Evolutionary conservation across 2,113 vertebrate species (phyloP), one percentile per base, ranked within the genome.

Genomic region (Bubo bubo): DNA sequence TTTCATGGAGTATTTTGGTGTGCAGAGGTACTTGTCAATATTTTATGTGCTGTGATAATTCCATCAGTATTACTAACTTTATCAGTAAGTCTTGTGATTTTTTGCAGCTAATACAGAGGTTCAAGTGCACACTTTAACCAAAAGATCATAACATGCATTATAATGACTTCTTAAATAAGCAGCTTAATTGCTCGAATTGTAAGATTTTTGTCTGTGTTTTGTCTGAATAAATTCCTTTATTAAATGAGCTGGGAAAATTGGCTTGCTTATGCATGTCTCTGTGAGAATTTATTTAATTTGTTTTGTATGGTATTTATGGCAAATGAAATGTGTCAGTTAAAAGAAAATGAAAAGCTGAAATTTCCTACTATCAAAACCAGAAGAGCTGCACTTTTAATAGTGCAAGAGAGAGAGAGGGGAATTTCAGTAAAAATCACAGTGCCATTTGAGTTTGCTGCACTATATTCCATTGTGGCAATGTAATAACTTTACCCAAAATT

Each of bases 201-300:
- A 83, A 96, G 52, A 39, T 63, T 90, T 88, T 56, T 90, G 68
- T 71, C 64, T 81, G 12, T 89, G 62, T 86, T 93, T 93, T 67
- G 71, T 88, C 43, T 76, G 49, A 91, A 80, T 72, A 92, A 73
- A 92, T 86, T 76, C 64, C 34, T 66, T 90, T 56, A 86, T 60
- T 83, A 63, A 94, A 83, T 88, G 53, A 90, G 17, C n/a, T 62
- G 66, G 21, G 77, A 71, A 90, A 87, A 94, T 53, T 64, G 10
- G 22, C 55, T 93, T 71, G 52, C 47, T 74, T 83, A 62, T 14
- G 4, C 35, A 10, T 6, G 41, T 93, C 52, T 81, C 22, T 13
- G 28, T 70, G 43, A 73, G n/a, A 85, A 71, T 80, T 60, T 34
- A 67, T 66, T 88, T 26, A 62, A 52, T 84, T 85, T 82, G 20